phyloP scores from a whole-genome alignment of 2,113 vertebrate genomes.

The Thinocorus orbignyianus region DNA sequence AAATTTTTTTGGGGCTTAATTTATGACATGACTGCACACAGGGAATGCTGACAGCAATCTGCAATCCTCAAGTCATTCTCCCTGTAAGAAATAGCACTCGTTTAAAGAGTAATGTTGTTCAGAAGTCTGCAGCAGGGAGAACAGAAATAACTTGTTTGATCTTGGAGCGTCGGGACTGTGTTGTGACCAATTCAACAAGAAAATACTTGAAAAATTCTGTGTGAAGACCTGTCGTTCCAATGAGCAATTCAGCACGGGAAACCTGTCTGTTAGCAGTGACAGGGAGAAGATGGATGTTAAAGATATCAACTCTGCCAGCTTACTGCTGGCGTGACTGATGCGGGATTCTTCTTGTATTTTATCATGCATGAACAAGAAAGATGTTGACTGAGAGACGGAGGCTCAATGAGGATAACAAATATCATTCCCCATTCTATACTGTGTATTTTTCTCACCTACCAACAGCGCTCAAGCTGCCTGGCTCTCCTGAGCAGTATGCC shows the following conservation, averaged over 20 bases:
- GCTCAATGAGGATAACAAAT: neutral
- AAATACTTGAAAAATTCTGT: conserved; percentile 37
- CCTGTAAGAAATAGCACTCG: neutral
- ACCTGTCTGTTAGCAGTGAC: conserved; percentile 25
- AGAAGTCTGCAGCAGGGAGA: conserved; percentile 2
- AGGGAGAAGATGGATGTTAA: conserved; percentile 36
- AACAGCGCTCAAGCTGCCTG: neutral
- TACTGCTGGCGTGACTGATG: neutral
- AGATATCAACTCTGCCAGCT: conserved; percentile 35
- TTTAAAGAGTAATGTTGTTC: neutral
- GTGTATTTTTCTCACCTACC: neutral
- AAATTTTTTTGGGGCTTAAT: neutral
- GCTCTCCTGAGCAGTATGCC: neutral
- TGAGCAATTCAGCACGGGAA: conserved; percentile 13
- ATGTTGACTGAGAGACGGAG: conserved; percentile 34
- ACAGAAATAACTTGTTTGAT: conserved; percentile 35
- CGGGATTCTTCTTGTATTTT: conserved; percentile 24
- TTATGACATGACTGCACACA: neutral
- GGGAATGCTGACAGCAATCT: neutral
- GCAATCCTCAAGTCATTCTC: neutral
- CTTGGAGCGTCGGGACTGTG: neutral
- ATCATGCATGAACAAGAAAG: conserved; percentile 6
- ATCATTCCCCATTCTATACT: neutral
- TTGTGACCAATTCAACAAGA: neutral
- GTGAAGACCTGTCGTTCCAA: neutral